Base-by-base conservation (phyloP, 1,140 invertebrate genomes). In the Eueides isabella region DNA sequence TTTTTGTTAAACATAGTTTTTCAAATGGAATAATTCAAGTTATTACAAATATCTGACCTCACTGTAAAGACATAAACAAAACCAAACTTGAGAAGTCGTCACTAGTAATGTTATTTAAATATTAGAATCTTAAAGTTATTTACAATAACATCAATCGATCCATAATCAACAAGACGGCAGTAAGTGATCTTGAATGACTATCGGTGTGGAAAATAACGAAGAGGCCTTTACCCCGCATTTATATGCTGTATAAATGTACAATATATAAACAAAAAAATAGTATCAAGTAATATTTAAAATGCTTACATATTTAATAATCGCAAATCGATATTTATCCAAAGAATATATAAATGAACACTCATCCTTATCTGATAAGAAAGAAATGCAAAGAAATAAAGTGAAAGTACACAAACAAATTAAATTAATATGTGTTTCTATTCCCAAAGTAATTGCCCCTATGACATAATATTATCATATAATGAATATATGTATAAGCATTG, bases 391-490 rank as follows among this genome's bases (percentile, higher is more conserved):
- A 55, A 55, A 2, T 26, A 11, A 55, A 55, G 19, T 55, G 48
- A 55, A 55, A 55, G 48, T 55, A 12, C 0, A 12, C 48, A 26
- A 55, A 55, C 0, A 44, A 44, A n/a, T 11, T 14, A 14, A 55
- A 55, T 12, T 2, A 38, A 38, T 33, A 38, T 12, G 35, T 12
- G 35, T 38, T 38, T 67, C 71, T 73, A 38, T 31, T 66, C 67
- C 72, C 67, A 69, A 67, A 55, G 66, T 29, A 33, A 73, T 63
- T 73, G 33, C 65, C 61, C 72, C 48, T n/a, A 33, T 75, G 73
- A 75, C 62, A 75, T 75, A 75, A 75, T 70, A 75, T 66, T 61
- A 70, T 75, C 73, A 70, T 67, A 65, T 69, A 74, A 69, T 69
- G 48, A 62, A 72, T 66, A 72, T 63, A 26, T 61, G 48, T 65